These are phyloP conservation scores for Furcula furcula DNA, from an alignment of 2,888 invertebrate genomes.

Conservation along the genomic window DNA sequence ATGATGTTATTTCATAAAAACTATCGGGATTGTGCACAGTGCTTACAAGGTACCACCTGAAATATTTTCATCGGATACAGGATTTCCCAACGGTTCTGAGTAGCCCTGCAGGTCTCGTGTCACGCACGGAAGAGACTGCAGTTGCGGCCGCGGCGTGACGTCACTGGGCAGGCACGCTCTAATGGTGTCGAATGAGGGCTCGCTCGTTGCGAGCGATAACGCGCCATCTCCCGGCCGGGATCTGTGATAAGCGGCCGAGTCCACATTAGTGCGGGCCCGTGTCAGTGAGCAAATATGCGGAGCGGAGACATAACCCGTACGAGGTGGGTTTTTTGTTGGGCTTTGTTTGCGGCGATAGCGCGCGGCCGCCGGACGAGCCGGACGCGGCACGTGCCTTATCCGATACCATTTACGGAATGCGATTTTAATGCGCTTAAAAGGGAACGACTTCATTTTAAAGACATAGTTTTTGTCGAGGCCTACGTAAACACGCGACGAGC, in stretches of 20 bases:
- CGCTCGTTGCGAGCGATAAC: slow-evolving; percentile 14
- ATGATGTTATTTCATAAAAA: no score
- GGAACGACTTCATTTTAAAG: slow-evolving; percentile 58
- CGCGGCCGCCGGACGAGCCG: slow-evolving; percentile 29
- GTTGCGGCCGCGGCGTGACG: slow-evolving; percentile 21
- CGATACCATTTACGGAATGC: slow-evolving; percentile 72
- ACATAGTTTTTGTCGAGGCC: slow-evolving; percentile 50
- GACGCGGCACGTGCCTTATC: slow-evolving; percentile 70
- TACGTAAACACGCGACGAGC: slow-evolving; percentile 25
- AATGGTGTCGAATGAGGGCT: slow-evolving; percentile 26
- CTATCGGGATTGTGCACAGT: no score
- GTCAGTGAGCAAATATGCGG: slow-evolving; percentile 32
- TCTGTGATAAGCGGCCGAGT: slow-evolving; percentile 13
- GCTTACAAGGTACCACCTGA: no score
- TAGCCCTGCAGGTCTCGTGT: no score
- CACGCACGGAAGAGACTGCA: no score
- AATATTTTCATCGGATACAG: no score
- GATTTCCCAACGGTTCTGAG: no score
- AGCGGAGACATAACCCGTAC: slow-evolving; percentile 3
- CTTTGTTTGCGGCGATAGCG: slow-evolving; percentile 10
- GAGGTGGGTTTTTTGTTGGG: slow-evolving; percentile 20
- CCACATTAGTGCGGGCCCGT: slow-evolving; percentile 23
- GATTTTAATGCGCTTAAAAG: slow-evolving; percentile 68
- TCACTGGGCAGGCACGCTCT: slow-evolving; percentile 26
- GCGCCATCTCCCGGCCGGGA: slow-evolving; percentile 12